Evolutionary conservation across 2,797 vertebrate species (phyloP).

Genomic region (Acanthiza pusilla): DNA sequence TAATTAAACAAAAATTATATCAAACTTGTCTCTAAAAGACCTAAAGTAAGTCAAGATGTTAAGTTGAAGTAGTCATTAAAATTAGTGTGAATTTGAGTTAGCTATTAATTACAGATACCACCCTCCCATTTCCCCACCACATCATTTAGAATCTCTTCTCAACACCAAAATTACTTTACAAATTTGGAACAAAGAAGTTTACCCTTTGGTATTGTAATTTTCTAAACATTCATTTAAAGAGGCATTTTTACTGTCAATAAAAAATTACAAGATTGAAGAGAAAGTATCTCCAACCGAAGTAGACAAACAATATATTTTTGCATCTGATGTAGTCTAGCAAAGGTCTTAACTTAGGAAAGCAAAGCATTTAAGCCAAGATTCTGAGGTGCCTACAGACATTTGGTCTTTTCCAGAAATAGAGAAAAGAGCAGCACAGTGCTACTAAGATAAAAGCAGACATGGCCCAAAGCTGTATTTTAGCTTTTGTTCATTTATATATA

Average conservation of each 20-base stretch:
- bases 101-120: neutral
- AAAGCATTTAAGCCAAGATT: neutral
- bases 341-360: neutral
- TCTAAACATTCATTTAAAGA: neutral
- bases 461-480: neutral
- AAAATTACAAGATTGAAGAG: neutral
- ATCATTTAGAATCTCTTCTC: neutral
- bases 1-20: neutral
- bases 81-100: neutral
- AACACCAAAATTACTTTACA: neutral
- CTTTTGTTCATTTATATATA: neutral
- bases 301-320: neutral
- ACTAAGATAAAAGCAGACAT: neutral
- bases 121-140: rapidly evolving
- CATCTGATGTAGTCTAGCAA: neutral
- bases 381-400: neutral
- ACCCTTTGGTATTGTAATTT: neutral
- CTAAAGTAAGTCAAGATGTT: neutral
- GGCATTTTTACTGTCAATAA: neutral
- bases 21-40: neutral
- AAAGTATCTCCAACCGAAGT: neutral
- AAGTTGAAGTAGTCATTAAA: neutral
- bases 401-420: neutral
- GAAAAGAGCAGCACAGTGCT: neutral
- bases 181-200: neutral